Conservation (phyloP, 2,113 vertebrate genomes). For the Corythoichthys intestinalis region DNA sequence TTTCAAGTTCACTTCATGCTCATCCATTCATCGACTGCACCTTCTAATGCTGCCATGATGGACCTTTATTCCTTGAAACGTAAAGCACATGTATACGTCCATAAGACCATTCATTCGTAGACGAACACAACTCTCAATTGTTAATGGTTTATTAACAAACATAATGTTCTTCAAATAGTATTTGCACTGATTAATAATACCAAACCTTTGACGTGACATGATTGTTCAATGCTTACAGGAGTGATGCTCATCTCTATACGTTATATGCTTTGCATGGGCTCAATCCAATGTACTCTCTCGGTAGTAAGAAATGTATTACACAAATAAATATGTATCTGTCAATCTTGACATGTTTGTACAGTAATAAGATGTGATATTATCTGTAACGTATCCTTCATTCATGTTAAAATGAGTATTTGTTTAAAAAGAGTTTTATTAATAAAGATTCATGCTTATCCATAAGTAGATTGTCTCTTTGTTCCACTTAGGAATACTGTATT, state of each 20-base stretch:
- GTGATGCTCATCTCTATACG: conserved; percentile 37
- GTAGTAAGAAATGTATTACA: background rate
- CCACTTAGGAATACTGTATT: background rate
- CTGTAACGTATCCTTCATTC: conserved; percentile 56
- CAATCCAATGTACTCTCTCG: background rate
- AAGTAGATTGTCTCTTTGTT: background rate
- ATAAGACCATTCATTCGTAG: background rate
- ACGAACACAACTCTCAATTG: background rate
- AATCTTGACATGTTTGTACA: conserved; percentile 48
- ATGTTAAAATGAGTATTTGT: conserved; percentile 57
- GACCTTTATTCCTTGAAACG: background rate
- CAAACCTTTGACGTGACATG: background rate
- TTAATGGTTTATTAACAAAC: background rate
- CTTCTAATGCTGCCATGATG: background rate
- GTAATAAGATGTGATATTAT: conserved; percentile 50
- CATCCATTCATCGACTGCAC: background rate
- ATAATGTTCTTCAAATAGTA: conserved; percentile 18
- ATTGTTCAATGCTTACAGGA: conserved; percentile 37
- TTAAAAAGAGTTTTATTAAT: conserved; percentile 87
- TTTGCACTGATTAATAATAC: conserved; percentile 15
- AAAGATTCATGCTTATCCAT: conserved; percentile 79
- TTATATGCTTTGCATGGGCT: conserved; percentile 61
- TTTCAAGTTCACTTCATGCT: conserved; percentile 2
- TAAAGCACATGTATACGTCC: background rate
- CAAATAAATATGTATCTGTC: conserved; percentile 20